These are phyloP conservation scores for Pocillopora meandrina DNA, from an alignment of 92 coral and sea anemone genomes.

Conservation along the genomic window DNA sequence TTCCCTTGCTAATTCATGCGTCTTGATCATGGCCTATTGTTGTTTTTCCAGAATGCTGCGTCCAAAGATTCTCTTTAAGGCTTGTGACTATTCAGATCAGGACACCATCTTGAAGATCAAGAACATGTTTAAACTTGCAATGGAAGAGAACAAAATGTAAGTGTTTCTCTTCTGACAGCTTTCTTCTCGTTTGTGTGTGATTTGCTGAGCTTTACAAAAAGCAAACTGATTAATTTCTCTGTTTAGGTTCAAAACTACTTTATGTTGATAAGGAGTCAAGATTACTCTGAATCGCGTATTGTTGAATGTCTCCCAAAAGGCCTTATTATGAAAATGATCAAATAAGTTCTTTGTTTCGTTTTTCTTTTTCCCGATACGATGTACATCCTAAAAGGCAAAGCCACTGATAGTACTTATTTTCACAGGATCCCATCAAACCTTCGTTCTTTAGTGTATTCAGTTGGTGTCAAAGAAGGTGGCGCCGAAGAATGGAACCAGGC, in stretches of 20 bases:
- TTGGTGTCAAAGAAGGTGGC: constrained; percentile 78
- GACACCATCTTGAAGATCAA: constrained; percentile 24
- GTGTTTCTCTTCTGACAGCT: neutral
- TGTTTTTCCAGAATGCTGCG: constrained; percentile 34
- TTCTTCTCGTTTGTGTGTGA: neutral
- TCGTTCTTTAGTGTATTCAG: constrained; percentile 70
- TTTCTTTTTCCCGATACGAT: no score
- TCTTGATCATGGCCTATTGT: neutral
- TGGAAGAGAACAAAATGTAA: constrained; percentile 26
- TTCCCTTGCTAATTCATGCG: neutral
- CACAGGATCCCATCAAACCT: constrained; percentile 76
- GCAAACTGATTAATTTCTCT: neutral
- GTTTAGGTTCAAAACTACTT: no score
- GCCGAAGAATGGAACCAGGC: constrained; percentile 62
- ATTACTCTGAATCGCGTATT: no score
- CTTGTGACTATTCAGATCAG: constrained; percentile 36
- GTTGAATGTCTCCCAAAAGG: no score
- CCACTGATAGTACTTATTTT: neutral
- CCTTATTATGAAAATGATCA: no score
- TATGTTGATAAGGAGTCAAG: no score
- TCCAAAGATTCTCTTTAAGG: constrained; percentile 21
- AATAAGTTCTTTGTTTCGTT: no score
- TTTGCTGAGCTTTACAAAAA: neutral
- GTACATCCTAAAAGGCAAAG: no score
- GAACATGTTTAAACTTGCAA: constrained; percentile 27